These are phyloP conservation scores for Esperia sulphurella DNA, from an alignment of 2,888 invertebrate species.

Conservation along the genomic window DNA sequence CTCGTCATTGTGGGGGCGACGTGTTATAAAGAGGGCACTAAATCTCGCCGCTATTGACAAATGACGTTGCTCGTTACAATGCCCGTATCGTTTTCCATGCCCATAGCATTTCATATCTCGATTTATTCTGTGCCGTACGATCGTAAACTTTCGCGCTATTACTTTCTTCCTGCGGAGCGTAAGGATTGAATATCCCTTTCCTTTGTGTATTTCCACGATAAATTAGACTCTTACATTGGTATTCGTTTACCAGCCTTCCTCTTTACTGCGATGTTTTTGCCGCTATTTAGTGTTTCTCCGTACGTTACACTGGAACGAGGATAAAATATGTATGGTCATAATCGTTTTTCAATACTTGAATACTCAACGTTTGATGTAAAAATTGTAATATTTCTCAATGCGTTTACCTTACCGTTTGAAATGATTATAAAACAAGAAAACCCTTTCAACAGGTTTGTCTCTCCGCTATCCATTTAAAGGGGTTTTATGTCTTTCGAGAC, in stretches of 20 bases:
- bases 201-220: slow-evolving; percentile 24
- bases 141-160: slow-evolving; percentile 35
- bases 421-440: no score
- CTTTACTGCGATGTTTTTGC: slow-evolving; percentile 20
- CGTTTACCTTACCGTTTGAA: no score
- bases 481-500: no score
- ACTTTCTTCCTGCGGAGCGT: slow-evolving; percentile 26
- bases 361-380: slow-evolving; percentile 9
- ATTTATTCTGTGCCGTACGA: slow-evolving; percentile 34
- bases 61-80: slow-evolving; percentile 57
- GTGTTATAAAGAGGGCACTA: slow-evolving; percentile 52
- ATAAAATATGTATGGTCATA: slow-evolving; percentile 4
- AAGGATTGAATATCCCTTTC: slow-evolving; percentile 27
- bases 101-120: slow-evolving; percentile 48
- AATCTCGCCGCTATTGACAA: slow-evolving; percentile 61
- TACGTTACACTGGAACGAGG: slow-evolving; percentile 7
- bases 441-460: no score
- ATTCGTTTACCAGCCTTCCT: slow-evolving; percentile 22
- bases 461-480: no score
- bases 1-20: slow-evolving; percentile 10
- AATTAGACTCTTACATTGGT: slow-evolving; percentile 22
- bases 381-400: no score
- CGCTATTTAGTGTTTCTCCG: slow-evolving; percentile 12
- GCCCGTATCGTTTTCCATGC: slow-evolving; percentile 46
- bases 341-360: neutral